Evolutionary conservation across 1,140 invertebrate species (phyloP), one percentile per base, ranked within the genome.

Genomic region (Drosophila sulfurigaster): DNA sequence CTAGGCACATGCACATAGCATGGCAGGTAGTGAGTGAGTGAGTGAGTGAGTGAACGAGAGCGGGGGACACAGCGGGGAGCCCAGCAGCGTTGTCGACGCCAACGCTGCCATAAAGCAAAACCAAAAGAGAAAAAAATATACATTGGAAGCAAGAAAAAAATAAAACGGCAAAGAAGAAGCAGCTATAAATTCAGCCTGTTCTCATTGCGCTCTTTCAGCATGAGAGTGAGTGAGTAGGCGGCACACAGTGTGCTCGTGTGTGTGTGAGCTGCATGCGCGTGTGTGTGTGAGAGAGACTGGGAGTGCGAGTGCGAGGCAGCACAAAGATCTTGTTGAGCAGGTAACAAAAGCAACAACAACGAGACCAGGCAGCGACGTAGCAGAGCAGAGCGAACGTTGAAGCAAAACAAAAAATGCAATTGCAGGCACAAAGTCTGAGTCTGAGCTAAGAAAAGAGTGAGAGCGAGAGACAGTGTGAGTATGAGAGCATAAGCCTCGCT

Each of bases 361-460:
- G 77, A 66, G 58, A 79, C 56, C 49, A 49, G 58, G 62, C 83
- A 81, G 60, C 32, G 72, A 25, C 8, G 51, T n/a, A 35, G 67
- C 81, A 78, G 76, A 63, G 68, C 73, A 76, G 20, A 25, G 68
- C 87, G 87, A 91, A 91, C 78, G 72, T 51, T 38, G 25, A 90
- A 91, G 75, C 87, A 91, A 91, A 87, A 91, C 87, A 91, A 91
- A 90, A 90, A 78, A 59, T 73, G 62, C 75, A 69, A 86, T 67
- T 91, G 86, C 81, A 86, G 30, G 38, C 66, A 75, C 65, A 59
- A 68, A 67, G 56, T 75, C 63, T 60, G 45, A 20, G 32, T 74
- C 70, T 63, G 62, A 45, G 59, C 28, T 57, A 43, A 32, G 38
- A 56, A 54, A 70, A 65, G 15, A 57, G 57, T 28, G 63, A n/a